Conservation (phyloP, 2,113 vertebrate genomes). For the Microtus ochrogaster region DNA sequence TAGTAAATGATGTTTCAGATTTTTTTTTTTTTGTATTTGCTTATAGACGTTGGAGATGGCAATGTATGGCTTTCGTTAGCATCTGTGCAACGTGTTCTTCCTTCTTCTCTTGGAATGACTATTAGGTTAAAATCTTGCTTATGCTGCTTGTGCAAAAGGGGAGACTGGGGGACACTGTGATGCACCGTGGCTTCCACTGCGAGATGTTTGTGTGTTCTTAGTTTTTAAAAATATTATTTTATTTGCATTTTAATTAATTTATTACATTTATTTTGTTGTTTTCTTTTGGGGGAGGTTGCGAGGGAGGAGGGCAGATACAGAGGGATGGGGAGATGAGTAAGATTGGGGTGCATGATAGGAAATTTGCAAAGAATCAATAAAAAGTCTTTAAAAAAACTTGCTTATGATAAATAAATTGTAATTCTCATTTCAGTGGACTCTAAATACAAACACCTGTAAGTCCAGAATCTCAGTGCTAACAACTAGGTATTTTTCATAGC, state of each 20-base stretch:
- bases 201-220: background rate
- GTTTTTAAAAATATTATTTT: background rate
- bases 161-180: background rate
- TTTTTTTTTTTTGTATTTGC: constrained; percentile 5
- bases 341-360: background rate
- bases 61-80: constrained; percentile 5
- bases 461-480: constrained; percentile 47
- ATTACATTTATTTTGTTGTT: background rate
- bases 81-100: background rate
- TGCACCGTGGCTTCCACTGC: background rate
- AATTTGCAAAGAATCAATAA: background rate
- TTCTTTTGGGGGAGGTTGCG: background rate
- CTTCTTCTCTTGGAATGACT: constrained; percentile 46
- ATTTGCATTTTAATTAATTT: background rate
- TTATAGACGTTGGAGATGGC: constrained; percentile 17
- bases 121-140: constrained; percentile 43
- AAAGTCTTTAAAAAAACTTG: background rate
- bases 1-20: constrained; percentile 45
- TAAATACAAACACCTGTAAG: background rate
- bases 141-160: background rate
- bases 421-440: background rate
- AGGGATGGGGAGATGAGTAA: background rate
- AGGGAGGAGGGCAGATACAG: background rate
- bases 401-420: background rate
- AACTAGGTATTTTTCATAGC: constrained; percentile 22